Conservation (phyloP, 2,888 invertebrate genomes). For the Chorisops tibialis region DNA sequence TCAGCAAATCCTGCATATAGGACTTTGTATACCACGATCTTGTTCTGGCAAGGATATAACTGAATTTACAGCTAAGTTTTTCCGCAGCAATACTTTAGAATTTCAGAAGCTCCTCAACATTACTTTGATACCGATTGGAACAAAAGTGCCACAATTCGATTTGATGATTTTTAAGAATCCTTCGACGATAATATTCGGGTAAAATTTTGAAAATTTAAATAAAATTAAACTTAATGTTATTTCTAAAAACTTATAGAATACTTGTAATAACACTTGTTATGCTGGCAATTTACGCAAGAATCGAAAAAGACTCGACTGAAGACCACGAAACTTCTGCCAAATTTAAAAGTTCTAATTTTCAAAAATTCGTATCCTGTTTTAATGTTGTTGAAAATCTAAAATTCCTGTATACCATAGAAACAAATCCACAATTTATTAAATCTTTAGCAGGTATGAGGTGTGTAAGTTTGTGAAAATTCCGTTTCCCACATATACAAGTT, state of each 20-base stretch:
- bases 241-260: not conserved
- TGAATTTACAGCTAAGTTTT: conserved; percentile 8
- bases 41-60: conserved; percentile 5
- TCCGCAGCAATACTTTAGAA: not conserved
- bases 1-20: conserved; percentile 21
- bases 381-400: conserved; percentile 1
- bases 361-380: conserved; percentile 12
- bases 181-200: not conserved
- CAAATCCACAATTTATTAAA: not conserved
- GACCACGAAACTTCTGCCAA: not conserved
- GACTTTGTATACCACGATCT: conserved; percentile 19
- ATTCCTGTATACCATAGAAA: not conserved
- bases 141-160: not conserved
- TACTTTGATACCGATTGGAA: not conserved
- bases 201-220: not conserved
- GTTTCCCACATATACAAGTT: too few species aligned
- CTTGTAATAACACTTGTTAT: not conserved
- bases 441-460: conserved; percentile 12
- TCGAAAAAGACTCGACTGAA: not conserved
- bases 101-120: conserved; percentile 2
- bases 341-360: not conserved
- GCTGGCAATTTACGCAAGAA: not conserved
- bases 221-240: not conserved
- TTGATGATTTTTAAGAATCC: not conserved
- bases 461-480: too few species aligned